Evolutionary conservation across 2,888 invertebrate species (phyloP).

Genomic region (Parnassius smintheus): DNA sequence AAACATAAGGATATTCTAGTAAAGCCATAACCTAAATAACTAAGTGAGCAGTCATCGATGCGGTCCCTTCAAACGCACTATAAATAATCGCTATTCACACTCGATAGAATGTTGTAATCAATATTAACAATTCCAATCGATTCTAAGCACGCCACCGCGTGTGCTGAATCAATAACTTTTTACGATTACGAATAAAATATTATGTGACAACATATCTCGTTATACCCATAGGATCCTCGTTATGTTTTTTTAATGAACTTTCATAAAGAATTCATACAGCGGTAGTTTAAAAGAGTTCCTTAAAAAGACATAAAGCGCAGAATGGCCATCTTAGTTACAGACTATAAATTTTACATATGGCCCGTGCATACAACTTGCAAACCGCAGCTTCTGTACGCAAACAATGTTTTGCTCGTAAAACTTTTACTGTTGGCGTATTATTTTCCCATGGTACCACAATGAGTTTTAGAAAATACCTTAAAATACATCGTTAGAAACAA

Average conservation of each 20-base stretch:
- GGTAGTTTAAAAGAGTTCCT: too few species aligned
- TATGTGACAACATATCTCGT: not conserved
- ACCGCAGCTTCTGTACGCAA: conserved; percentile 18
- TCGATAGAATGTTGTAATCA: conserved; percentile 22
- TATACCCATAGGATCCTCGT: not conserved
- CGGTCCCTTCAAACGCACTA: conserved; percentile 21
- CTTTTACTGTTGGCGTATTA: conserved; percentile 18
- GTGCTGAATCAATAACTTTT: conserved; percentile 23
- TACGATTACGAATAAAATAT: conserved; percentile 14
- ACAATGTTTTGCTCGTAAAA: conserved; percentile 18
- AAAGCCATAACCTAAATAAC: conserved; percentile 21
- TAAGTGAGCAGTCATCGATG: conserved; percentile 6
- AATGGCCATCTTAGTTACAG: conserved; percentile 9
- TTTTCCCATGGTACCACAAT: conserved; percentile 1
- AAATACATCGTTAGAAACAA: too few species aligned
- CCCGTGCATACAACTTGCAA: not conserved
- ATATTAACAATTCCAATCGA: conserved; percentile 34
- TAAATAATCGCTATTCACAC: conserved; percentile 13
- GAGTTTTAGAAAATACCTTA: not conserved
- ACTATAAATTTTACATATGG: conserved; percentile 17
- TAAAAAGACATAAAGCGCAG: conserved; percentile 7
- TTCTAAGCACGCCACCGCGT: conserved; percentile 37
- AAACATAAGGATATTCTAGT: conserved; percentile 8
- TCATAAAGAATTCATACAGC: too few species aligned
- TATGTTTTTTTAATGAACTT: too few species aligned